Conservation (phyloP, 1,140 invertebrate species). For the Zaprionus davidi region DNA sequence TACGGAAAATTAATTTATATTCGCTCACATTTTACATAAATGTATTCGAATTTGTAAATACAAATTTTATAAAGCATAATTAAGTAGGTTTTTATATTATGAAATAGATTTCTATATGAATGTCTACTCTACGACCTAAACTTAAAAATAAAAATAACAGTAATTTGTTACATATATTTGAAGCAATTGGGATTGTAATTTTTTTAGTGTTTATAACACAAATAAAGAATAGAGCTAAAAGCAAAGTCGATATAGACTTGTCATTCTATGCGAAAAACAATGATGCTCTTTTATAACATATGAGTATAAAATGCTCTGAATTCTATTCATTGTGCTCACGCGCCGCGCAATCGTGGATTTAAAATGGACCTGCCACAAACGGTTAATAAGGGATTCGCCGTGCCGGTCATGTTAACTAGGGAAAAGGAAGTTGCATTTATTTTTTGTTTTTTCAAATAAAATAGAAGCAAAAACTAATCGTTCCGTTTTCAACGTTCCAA, state of each 20-base stretch:
- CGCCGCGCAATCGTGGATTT: no score
- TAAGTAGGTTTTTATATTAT: conserved; percentile 71
- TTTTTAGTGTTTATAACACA: background rate
- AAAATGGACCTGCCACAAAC: no score
- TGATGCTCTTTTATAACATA: background rate
- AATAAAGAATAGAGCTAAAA: background rate
- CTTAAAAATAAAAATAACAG: conserved; percentile 42
- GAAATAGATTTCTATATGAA: conserved; percentile 64
- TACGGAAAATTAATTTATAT: conserved; percentile 64
- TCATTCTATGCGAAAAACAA: background rate
- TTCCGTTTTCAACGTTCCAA: background rate
- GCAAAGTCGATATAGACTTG: background rate
- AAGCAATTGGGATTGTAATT: conserved; percentile 6
- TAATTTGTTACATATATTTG: conserved; percentile 38
- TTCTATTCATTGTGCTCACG: no score
- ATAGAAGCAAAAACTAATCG: background rate
- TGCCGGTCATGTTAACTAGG: no score
- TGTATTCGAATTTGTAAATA: conserved; percentile 77
- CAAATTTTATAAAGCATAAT: conserved; percentile 70
- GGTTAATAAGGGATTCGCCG: no score
- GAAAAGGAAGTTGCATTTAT: no score
- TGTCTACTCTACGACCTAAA: conserved; percentile 41
- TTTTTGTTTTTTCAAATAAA: no score
- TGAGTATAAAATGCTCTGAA: no score
- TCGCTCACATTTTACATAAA: conserved; percentile 72